phyloP scores from a whole-genome alignment of 2,888 invertebrate genomes.

The Hyposoter didymator region DNA sequence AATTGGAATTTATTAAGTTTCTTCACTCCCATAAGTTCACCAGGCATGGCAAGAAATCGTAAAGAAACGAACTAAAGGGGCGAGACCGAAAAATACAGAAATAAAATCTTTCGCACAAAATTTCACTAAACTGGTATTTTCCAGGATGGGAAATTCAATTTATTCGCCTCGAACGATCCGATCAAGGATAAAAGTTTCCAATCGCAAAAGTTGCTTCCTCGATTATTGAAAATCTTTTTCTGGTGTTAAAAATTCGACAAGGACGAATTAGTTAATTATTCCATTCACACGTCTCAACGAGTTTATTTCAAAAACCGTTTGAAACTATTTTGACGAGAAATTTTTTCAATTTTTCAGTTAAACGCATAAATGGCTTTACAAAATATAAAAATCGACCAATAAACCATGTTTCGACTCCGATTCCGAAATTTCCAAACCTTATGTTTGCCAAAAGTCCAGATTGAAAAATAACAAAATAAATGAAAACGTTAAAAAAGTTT shows the following conservation, averaged over 20 bases:
- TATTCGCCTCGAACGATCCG: not conserved
- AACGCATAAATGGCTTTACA: not conserved
- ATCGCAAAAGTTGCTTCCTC: not conserved
- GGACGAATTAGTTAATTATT: no score
- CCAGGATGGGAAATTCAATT: not conserved
- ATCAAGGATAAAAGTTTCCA: not conserved
- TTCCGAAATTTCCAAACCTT: not conserved
- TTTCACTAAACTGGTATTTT: not conserved
- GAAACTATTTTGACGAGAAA: no score
- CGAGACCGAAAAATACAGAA: not conserved
- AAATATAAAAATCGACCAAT: not conserved
- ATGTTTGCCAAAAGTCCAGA: not conserved
- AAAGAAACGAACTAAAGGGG: not conserved
- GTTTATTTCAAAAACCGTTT: no score
- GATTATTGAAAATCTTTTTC: no score
- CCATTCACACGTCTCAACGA: no score
- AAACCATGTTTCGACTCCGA: not conserved
- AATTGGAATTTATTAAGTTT: not conserved
- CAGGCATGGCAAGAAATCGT: not conserved
- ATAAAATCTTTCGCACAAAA: not conserved
- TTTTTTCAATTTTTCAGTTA: no score
- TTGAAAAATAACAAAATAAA: not conserved
- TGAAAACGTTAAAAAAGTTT: constrained; percentile 47
- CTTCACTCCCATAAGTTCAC: not conserved
- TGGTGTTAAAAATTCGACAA: no score